These are phyloP conservation scores for Drosophila kanekoi DNA, from an alignment of 2,888 invertebrate genomes.

Conservation along the genomic window DNA sequence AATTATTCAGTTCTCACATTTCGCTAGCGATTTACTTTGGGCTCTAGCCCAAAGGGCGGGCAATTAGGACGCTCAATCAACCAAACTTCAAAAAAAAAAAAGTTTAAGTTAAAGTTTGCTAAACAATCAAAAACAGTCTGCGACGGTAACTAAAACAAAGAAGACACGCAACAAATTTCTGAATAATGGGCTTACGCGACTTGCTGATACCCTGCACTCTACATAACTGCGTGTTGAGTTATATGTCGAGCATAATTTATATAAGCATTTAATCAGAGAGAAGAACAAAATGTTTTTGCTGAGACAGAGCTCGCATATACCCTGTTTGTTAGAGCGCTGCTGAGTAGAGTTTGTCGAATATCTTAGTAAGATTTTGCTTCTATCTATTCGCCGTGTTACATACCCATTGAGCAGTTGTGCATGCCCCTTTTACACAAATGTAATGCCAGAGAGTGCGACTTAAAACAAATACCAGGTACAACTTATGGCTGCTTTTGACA, in stretches of 20 bases:
- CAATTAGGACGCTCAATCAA: background rate
- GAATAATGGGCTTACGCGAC: background rate
- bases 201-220: too few relatives aligned
- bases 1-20: constrained; percentile 5
- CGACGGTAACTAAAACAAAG: background rate
- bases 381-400: too few relatives aligned
- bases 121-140: constrained; percentile 16
- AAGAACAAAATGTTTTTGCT: too few relatives aligned
- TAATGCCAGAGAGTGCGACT: background rate
- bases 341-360: too few relatives aligned
- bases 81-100: constrained; percentile 1
- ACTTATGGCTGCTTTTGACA: constrained; percentile 19
- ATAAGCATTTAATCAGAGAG: too few relatives aligned
- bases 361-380: too few relatives aligned
- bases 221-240: background rate
- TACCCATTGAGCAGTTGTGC: background rate
- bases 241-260: background rate
- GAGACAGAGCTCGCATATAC: too few relatives aligned
- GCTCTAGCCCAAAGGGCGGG: background rate
- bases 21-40: background rate
- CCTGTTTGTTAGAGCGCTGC: too few relatives aligned
- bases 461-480: constrained; percentile 3
- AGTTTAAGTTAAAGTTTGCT: background rate
- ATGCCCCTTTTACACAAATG: background rate
- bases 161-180: background rate